Evolutionary conservation across 2,797 vertebrate species (phyloP).

Genomic region (Lophius americanus): DNA sequence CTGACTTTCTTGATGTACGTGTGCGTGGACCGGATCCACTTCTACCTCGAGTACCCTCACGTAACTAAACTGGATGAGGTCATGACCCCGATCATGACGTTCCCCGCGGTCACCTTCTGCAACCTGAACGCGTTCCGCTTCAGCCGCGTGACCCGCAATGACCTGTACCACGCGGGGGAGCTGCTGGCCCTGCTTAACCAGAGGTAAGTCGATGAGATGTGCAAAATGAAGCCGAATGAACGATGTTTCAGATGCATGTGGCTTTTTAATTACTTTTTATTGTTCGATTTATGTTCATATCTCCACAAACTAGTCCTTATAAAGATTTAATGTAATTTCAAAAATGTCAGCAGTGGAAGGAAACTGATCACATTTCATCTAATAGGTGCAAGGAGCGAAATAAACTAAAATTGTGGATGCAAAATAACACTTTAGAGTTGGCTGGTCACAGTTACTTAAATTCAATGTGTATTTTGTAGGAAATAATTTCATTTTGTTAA

Average conservation of each 20-base stretch:
- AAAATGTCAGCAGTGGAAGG: not conserved
- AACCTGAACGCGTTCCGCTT: slow-evolving; percentile 99
- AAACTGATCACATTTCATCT: not conserved
- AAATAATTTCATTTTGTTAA: no score
- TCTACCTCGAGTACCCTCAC: slow-evolving; percentile 96
- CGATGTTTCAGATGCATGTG: no score
- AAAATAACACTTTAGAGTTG: no score
- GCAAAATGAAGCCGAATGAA: no score
- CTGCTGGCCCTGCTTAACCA: slow-evolving; percentile 96
- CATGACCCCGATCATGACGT: slow-evolving; percentile 88
- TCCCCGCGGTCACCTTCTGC: slow-evolving; percentile 96
- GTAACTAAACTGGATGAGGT: slow-evolving; percentile 97
- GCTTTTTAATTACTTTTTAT: no score
- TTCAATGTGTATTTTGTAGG: no score
- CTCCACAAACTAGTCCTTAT: no score
- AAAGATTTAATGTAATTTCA: not conserved
- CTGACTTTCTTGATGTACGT: slow-evolving; percentile 90
- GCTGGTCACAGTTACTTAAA: no score
- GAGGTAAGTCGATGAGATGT: slow-evolving; percentile 79
- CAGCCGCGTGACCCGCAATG: slow-evolving; percentile 94
- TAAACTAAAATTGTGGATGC: no score
- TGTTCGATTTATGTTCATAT: no score
- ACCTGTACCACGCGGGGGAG: slow-evolving; percentile 97
- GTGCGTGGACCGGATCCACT: slow-evolving; percentile 94
- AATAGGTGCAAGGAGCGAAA: no score